phyloP scores from a whole-genome alignment of 2,797 vertebrate species.

The Toxotes lorentzi region DNA sequence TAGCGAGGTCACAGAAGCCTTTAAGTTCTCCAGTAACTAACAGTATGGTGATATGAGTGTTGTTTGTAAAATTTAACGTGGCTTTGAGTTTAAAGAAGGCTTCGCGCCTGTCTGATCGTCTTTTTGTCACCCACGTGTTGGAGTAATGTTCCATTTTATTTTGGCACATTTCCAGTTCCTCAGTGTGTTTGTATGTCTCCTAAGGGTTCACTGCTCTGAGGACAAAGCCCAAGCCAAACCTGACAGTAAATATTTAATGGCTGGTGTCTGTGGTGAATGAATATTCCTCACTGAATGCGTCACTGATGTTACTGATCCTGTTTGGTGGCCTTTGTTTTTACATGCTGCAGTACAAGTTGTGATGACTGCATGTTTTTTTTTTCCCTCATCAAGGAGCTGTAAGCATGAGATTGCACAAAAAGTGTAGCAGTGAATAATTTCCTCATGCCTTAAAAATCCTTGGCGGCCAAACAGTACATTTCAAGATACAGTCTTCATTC shows the following conservation, averaged over 20 bases:
- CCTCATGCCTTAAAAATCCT: neutral
- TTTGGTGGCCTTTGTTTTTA: constrained; percentile 50
- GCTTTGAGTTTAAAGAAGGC: neutral
- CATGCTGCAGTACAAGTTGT: constrained; percentile 23
- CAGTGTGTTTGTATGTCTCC: neutral
- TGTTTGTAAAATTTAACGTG: neutral
- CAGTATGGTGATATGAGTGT: neutral
- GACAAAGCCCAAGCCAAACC: constrained; percentile 39
- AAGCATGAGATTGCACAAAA: constrained; percentile 5
- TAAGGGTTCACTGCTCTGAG: constrained; percentile 2
- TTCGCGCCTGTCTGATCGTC: neutral
- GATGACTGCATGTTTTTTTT: constrained; percentile 24
- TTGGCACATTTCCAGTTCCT: constrained; percentile 1
- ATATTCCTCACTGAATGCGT: constrained; percentile 56
- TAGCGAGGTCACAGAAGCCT: constrained; percentile 40
- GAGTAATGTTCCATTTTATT: neutral
- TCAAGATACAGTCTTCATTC: neutral
- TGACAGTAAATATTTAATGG: constrained; percentile 78
- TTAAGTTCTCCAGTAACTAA: neutral
- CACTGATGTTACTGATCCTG: constrained; percentile 65
- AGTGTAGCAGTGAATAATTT: neutral
- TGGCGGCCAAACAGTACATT: neutral
- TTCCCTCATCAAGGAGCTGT: neutral
- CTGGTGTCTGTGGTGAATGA: constrained; percentile 46
- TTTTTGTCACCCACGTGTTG: neutral